Evolutionary conservation across 2,113 vertebrate genomes (phyloP), one percentile per base, ranked within the genome.

Genomic region (Anser cygnoides): DNA sequence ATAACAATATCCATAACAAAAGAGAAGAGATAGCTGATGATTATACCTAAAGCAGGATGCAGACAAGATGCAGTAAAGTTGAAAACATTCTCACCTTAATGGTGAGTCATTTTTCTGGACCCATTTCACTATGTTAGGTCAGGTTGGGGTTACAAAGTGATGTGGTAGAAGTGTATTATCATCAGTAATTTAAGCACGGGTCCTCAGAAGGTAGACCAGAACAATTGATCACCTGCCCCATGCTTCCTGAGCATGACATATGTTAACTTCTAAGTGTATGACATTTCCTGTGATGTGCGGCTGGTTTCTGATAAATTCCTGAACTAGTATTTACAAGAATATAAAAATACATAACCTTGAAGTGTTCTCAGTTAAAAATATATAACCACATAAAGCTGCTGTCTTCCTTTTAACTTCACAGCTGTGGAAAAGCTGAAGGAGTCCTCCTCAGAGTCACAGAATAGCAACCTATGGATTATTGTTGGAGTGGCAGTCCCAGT

Each of bases 401-500:
- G 37, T 82, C 65, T 90, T 88, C 20, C 50, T 88, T 74, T 87
- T 89, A 23, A 61, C 39, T 86, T 82, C 4, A 12, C 91, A 99
- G 99, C 99, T 86, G 98, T 99, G 39, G 99, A 99, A 94, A 99
- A 98, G 91, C 95, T 98, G 93, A 97, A 96, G 52, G 97, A 98
- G 6, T 94, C 98, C 0, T 58, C 98, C 3, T 97, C 98, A 0
- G 99, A 99, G 91, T 96, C 98, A 4, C 99, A 99, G 97, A 99
- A 98, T 41, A 98, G 96, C 95, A 99, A 99, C 95, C 94, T 99
- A 5, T 99, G 99, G 99, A 99, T 99, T 94, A 98, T 99, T 6
- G 98, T 99, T 3, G 99, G 99, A 2, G 99, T 99, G 95, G 98
- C 98, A 44, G 98, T 99, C 49, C 99, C 99, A 0, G 98, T 99